phyloP scores from a whole-genome alignment of 2,888 invertebrate species.

The Platerodrilus igneus region DNA sequence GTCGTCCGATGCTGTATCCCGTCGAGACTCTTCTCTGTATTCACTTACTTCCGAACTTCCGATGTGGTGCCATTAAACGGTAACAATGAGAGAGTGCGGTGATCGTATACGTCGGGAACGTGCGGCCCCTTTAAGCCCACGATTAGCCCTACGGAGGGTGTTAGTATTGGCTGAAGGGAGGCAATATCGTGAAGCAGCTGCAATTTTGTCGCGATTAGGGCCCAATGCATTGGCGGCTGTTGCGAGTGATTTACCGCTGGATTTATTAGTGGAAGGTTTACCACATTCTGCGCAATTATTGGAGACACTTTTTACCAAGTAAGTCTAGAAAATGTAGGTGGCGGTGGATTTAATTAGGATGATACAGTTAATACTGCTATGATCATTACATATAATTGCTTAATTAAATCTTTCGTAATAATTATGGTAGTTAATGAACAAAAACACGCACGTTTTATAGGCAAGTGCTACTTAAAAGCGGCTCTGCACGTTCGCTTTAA shows the following conservation, averaged over 20 bases:
- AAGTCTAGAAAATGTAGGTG: too few relatives aligned
- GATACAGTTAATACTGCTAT: too few relatives aligned
- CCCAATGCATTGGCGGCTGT: constrained; percentile 74
- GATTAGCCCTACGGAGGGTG: constrained; percentile 64
- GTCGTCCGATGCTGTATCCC: constrained; percentile 29
- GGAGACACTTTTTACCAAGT: constrained; percentile 76
- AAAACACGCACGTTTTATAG: too few relatives aligned
- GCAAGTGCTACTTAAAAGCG: too few relatives aligned
- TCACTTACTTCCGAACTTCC: constrained; percentile 34
- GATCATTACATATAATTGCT: too few relatives aligned
- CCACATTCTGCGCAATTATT: constrained; percentile 83
- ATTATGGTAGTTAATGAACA: too few relatives aligned
- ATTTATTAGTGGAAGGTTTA: constrained; percentile 81
- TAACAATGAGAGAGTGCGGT: constrained; percentile 70
- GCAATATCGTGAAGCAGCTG: constrained; percentile 87
- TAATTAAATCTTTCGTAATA: too few relatives aligned
- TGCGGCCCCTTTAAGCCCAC: constrained; percentile 59
- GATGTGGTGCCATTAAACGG: constrained; percentile 35
- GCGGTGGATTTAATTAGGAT: too few relatives aligned
- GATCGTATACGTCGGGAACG: constrained; percentile 67
- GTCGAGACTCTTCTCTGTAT: constrained; percentile 20
- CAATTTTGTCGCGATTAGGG: constrained; percentile 74
- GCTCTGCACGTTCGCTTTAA: too few relatives aligned
- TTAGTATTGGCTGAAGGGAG: constrained; percentile 80
- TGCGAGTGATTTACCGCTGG: constrained; percentile 76